phyloP scores from a whole-genome alignment of 2,888 invertebrate species.

The Mystacides longicornis region DNA sequence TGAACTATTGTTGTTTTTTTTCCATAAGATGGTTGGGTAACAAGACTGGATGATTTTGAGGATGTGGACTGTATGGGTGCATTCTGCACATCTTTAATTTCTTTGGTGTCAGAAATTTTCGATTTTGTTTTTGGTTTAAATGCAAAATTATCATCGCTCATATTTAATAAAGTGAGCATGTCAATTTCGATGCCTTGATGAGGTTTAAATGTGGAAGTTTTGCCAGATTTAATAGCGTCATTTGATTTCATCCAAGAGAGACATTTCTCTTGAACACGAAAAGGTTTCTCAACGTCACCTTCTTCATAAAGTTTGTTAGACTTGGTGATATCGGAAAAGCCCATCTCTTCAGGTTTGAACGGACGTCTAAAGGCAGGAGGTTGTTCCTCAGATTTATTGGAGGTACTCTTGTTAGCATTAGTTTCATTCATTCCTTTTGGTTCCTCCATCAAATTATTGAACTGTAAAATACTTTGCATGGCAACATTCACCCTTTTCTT shows the following conservation, averaged over 20 bases:
- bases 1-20: too few species aligned
- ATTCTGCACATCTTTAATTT: not conserved
- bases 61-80: not conserved
- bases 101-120: too few species aligned
- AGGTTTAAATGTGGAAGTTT: not conserved
- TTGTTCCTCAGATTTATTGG: too few species aligned
- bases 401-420: too few species aligned
- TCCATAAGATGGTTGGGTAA: too few species aligned
- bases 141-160: not conserved
- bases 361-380: too few species aligned
- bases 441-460: too few species aligned
- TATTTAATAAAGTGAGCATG: not conserved
- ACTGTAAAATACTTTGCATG: not conserved
- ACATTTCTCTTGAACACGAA: not conserved
- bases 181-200: not conserved
- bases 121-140: not conserved
- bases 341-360: too few species aligned
- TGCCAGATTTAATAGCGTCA: not conserved
- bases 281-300: not conserved
- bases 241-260: not conserved
- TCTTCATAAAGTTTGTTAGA: too few species aligned
- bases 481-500: not conserved
- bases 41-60: not conserved
- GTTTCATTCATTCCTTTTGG: too few species aligned
- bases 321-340: too few species aligned